Evolutionary conservation across 2,113 vertebrate genomes (phyloP).

Genomic region (Varanus salvator): DNA sequence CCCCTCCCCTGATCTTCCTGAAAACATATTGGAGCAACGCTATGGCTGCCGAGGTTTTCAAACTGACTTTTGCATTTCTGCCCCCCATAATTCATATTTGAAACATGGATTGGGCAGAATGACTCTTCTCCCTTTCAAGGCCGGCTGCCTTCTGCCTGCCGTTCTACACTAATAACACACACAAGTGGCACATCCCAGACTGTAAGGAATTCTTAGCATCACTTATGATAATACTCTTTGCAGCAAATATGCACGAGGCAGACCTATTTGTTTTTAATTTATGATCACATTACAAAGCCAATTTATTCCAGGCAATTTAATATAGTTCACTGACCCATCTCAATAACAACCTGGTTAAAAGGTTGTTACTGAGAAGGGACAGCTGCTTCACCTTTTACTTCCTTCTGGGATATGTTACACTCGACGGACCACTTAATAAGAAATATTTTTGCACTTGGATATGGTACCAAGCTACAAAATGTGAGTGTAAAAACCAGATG

Average conservation of each 20-base stretch:
- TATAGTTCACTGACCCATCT: slow-evolving; percentile 29
- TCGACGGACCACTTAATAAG: slow-evolving; percentile 8
- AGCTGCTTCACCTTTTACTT: slow-evolving; percentile 17
- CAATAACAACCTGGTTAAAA: slow-evolving; percentile 26
- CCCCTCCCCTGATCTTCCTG: background rate
- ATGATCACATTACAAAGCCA: slow-evolving; percentile 21
- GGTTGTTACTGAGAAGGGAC: slow-evolving; percentile 1
- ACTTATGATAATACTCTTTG: slow-evolving; percentile 5
- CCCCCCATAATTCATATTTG: background rate
- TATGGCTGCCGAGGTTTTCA: background rate
- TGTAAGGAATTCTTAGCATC: slow-evolving; percentile 6
- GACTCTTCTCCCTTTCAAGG: background rate
- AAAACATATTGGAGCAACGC: background rate
- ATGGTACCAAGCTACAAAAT: background rate
- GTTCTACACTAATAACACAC: background rate
- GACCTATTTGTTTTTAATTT: slow-evolving; percentile 37
- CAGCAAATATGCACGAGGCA: slow-evolving; percentile 13
- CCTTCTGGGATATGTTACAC: background rate
- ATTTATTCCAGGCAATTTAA: slow-evolving; percentile 36
- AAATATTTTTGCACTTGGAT: background rate
- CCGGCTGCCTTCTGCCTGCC: background rate
- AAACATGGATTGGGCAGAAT: background rate
- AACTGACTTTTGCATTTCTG: background rate
- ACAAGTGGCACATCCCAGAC: background rate
- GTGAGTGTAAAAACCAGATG: background rate